A percentile compares a stretch with the other conserved stretches of the same genome.
Evolutionary conservation across 1,140 invertebrate genomes (phyloP).

Genomic region (Lucilia sericata): DNA sequence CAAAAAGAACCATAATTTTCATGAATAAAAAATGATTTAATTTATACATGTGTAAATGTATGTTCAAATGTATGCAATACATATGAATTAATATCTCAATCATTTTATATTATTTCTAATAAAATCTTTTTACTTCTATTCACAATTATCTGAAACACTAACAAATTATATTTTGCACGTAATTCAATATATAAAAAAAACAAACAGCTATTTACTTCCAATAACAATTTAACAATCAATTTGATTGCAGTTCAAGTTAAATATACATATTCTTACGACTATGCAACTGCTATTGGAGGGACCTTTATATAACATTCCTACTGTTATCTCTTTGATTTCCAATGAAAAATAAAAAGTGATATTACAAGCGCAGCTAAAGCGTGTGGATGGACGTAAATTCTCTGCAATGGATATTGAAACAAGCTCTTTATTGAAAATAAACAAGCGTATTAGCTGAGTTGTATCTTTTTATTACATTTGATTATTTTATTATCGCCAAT

Average conservation of each 20-base stretch:
- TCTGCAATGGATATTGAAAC: background rate
- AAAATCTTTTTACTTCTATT: too few relatives aligned
- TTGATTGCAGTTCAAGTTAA: background rate
- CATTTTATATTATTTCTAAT: too few relatives aligned
- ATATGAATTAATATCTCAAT: too few relatives aligned
- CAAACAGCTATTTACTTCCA: background rate
- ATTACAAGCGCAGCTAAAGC: background rate
- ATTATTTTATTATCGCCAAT: background rate
- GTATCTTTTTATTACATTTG: background rate
- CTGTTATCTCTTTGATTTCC: background rate
- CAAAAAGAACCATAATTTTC: too few relatives aligned
- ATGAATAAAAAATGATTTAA: too few relatives aligned
- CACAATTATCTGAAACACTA: too few relatives aligned
- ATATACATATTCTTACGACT: background rate
- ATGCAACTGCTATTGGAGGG: background rate
- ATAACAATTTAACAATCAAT: background rate
- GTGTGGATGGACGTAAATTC: background rate
- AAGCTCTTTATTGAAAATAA: slow-evolving; percentile 5
- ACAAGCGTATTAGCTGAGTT: slow-evolving; percentile 18
- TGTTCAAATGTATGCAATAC: too few relatives aligned
- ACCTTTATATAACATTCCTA: background rate
- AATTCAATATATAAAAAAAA: background rate
- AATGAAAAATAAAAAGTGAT: background rate
- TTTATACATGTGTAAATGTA: too few relatives aligned
- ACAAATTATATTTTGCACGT: background rate